Conservation (phyloP, 2,113 vertebrate species). For the Peromyscus maniculatus region DNA sequence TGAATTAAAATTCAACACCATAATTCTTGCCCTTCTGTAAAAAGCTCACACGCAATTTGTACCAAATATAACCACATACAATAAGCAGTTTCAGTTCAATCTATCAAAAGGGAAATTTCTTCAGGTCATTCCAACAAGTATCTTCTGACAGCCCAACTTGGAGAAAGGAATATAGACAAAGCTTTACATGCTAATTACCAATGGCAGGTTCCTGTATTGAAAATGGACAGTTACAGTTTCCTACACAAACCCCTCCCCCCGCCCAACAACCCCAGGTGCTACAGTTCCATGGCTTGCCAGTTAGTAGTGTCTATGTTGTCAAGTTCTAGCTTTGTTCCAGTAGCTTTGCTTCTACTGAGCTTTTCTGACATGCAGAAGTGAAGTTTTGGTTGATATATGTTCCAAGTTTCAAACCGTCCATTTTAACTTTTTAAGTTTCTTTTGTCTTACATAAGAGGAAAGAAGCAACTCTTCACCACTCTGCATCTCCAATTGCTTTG, state of each 20-base stretch:
- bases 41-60: conserved; percentile 86
- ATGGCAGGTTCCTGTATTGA: conserved; percentile 90
- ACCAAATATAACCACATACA: conserved; percentile 88
- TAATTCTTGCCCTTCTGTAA: conserved; percentile 90
- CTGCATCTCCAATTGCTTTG: conserved; percentile 99
- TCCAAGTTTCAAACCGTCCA: conserved; percentile 90
- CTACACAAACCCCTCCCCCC: conserved; percentile 87
- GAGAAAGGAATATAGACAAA: conserved; percentile 85
- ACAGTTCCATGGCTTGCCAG: conserved; percentile 90
- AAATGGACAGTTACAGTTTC: conserved; percentile 87
- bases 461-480: conserved; percentile 93
- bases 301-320: conserved; percentile 91
- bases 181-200: conserved; percentile 91
- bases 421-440: conserved; percentile 83
- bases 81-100: conserved; percentile 88
- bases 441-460: conserved; percentile 83
- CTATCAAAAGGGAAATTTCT: conserved; percentile 89
- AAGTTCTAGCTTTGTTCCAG: conserved; percentile 89
- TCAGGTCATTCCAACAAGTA: conserved; percentile 88
- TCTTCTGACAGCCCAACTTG: conserved; percentile 86
- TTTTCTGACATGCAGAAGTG: conserved; percentile 89
- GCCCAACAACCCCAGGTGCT: conserved; percentile 86
- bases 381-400: conserved; percentile 89
- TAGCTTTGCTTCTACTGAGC: conserved; percentile 86
- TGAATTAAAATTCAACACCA: conserved; percentile 89